A percentile compares a stretch with the other conserved stretches of the same genome.
phyloP scores from a whole-genome alignment of 2,888 invertebrate species.

The Cremastinae sp. region DNA sequence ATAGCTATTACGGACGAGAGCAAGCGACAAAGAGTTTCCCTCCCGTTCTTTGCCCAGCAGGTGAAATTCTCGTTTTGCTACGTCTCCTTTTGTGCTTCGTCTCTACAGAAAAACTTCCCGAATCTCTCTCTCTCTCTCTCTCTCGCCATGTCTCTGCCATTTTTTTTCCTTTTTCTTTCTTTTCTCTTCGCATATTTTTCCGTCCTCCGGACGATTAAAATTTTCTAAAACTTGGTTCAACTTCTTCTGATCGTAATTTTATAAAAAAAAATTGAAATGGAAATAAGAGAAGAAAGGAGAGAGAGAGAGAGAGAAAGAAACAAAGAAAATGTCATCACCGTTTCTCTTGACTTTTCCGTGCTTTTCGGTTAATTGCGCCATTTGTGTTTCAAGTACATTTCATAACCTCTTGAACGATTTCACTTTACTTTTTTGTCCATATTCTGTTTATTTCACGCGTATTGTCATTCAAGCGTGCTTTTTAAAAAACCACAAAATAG shows the following conservation, averaged over 20 bases:
- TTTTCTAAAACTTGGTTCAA: conserved; percentile 15
- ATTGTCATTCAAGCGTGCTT: not conserved
- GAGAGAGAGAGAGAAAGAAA: not conserved
- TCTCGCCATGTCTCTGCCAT: not conserved
- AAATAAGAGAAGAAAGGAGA: not conserved
- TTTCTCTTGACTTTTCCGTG: not conserved
- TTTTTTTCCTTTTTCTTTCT: not conserved
- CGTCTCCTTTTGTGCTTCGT: conserved; percentile 21
- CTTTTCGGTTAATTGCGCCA: not conserved
- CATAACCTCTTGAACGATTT: not conserved
- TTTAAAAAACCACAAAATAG: too few species aligned
- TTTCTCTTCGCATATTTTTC: not conserved
- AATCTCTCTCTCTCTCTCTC: not conserved
- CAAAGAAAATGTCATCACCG: too few species aligned
- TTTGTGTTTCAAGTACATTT: not conserved
- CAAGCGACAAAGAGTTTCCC: conserved; percentile 17
- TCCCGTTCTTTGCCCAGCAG: conserved; percentile 9
- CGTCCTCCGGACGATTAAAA: not conserved
- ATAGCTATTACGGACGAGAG: conserved; percentile 23
- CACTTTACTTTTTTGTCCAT: not conserved
- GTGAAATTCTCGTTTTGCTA: conserved; percentile 30
- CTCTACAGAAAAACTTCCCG: conserved; percentile 4
- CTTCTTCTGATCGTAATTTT: conserved; percentile 1
- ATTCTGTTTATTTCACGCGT: not conserved
- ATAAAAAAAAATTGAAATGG: not conserved